These are phyloP conservation scores for Dryobota labecula DNA, from an alignment of 2,888 invertebrate species.

Conservation along the genomic window DNA sequence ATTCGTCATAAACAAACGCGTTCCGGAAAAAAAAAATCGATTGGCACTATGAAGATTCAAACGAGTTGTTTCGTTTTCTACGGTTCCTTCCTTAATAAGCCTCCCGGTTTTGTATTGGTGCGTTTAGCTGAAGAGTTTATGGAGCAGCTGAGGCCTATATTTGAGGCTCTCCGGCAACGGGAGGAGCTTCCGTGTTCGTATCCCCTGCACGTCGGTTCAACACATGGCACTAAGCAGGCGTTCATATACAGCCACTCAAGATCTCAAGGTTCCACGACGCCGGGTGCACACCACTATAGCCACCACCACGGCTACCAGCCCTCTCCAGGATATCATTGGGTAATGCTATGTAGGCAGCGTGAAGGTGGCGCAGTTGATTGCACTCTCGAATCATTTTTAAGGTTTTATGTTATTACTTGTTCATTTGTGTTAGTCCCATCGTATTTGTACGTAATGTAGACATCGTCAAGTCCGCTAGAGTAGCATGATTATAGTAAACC, in stretches of 20 bases:
- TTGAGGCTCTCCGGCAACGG: constrained; percentile 97
- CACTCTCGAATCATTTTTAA: constrained; percentile 74
- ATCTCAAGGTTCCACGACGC: constrained; percentile 92
- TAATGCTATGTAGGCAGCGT: constrained; percentile 89
- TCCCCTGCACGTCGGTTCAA: constrained; percentile 95
- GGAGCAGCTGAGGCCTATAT: constrained; percentile 98
- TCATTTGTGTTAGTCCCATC: constrained; percentile 74
- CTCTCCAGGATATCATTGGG: constrained; percentile 94
- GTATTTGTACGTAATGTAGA: constrained; percentile 78
- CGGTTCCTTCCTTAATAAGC: constrained; percentile 83
- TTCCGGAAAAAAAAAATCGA: constrained; percentile 80
- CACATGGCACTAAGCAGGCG: constrained; percentile 91
- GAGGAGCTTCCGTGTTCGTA: constrained; percentile 97
- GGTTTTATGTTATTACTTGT: constrained; percentile 73
- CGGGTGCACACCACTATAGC: constrained; percentile 92
- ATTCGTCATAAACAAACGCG: constrained; percentile 77
- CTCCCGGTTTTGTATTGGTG: constrained; percentile 88
- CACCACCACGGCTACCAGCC: constrained; percentile 93
- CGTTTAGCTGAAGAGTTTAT: constrained; percentile 97
- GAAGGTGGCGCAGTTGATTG: constrained; percentile 81
- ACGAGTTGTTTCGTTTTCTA: constrained; percentile 73
- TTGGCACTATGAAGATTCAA: constrained; percentile 89
- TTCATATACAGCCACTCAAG: constrained; percentile 91
- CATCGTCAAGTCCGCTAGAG: constrained; percentile 76
- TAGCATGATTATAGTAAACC: constrained; percentile 77